These are phyloP conservation scores for Dipus sagitta DNA, from an alignment of 2,797 vertebrate species.

Conservation along the genomic window DNA sequence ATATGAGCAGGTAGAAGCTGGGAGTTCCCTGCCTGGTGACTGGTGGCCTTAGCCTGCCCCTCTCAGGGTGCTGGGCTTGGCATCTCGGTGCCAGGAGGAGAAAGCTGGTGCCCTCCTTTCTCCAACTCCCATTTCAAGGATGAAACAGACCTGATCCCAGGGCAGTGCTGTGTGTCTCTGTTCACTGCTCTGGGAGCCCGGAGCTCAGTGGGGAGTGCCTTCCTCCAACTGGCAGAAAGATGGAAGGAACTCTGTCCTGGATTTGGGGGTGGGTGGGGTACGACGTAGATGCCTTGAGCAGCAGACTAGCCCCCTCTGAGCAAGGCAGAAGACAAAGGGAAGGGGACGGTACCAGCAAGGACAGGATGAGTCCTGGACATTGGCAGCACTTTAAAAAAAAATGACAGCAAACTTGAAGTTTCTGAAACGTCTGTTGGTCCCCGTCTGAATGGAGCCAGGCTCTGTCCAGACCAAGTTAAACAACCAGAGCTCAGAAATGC, in stretches of 20 bases:
- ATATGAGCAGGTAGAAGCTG: not conserved
- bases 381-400: constrained; percentile 38
- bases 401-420: constrained; percentile 21
- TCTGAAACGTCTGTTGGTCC: not conserved
- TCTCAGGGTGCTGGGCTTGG: not conserved
- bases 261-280: no score
- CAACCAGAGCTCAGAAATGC: constrained; percentile 21
- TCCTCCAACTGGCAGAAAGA: no score
- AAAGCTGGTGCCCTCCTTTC: not conserved
- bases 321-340: no score
- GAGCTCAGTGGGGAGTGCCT: no score
- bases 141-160: not conserved
- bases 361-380: not conserved
- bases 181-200: no score
- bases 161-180: no score
- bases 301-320: no score
- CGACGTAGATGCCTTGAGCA: no score
- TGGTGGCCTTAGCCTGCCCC: not conserved
- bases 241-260: no score
- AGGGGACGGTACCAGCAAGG: no score
- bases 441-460: not conserved
- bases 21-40: not conserved
- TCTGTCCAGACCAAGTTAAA: constrained; percentile 56
- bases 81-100: not conserved
- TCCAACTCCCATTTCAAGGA: not conserved